Evolutionary conservation across 2,888 invertebrate genomes (phyloP).

Genomic region (Mactromeris polynyma): DNA sequence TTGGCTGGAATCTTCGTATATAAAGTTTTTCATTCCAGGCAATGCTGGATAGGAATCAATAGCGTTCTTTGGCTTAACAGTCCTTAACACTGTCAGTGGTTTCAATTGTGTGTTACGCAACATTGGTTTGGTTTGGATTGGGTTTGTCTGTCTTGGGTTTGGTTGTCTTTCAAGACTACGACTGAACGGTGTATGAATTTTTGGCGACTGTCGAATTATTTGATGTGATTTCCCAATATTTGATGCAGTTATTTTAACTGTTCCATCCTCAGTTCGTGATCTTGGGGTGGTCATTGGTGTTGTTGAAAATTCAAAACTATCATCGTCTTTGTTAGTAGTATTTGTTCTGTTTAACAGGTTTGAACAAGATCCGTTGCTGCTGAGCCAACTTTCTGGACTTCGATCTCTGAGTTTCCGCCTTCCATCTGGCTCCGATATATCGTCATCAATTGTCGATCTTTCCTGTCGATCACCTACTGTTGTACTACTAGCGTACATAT

Average conservation of each 20-base stretch:
- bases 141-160: constrained; percentile 28
- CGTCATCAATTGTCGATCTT: constrained; percentile 60
- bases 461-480: constrained; percentile 41
- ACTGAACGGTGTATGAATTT: constrained; percentile 55
- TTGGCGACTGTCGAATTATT: constrained; percentile 51
- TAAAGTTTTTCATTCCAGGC: constrained; percentile 39
- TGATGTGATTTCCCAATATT: constrained; percentile 55
- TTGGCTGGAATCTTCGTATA: background rate
- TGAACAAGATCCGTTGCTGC: constrained; percentile 57
- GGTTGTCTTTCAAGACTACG: constrained; percentile 40
- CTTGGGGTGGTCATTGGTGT: constrained; percentile 7
- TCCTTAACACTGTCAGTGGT: constrained; percentile 48
- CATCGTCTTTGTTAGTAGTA: constrained; percentile 33
- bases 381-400: constrained; percentile 69
- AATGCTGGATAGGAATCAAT: constrained; percentile 43
- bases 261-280: background rate
- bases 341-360: constrained; percentile 31
- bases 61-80: constrained; percentile 17
- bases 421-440: constrained; percentile 57
- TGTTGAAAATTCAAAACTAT: constrained; percentile 51
- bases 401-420: constrained; percentile 39
- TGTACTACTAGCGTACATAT: constrained; percentile 50
- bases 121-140: constrained; percentile 47
- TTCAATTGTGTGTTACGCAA: constrained; percentile 60
- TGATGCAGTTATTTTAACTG: constrained; percentile 43